Conservation (phyloP, 2,888 invertebrate genomes). For the Melieria picta region DNA sequence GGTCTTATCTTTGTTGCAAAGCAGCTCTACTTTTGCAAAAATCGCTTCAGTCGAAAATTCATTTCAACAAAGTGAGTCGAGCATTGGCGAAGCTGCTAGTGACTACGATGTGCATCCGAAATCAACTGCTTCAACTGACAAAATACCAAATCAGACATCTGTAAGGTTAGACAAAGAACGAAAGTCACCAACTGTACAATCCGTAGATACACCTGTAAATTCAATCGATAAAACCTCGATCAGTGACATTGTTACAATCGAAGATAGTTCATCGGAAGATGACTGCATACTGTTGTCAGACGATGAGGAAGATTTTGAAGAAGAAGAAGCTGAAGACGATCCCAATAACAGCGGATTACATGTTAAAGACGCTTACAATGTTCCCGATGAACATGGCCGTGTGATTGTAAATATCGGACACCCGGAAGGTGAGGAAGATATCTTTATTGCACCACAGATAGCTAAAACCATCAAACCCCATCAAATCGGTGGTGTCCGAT, state of each 20-base stretch:
- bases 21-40: conserved; percentile 70
- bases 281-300: conserved; percentile 90
- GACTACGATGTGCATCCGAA: conserved; percentile 1
- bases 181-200: neutral
- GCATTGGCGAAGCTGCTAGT: neutral
- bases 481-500: conserved; percentile 95
- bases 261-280: conserved; percentile 78
- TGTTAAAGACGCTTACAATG: conserved; percentile 91
- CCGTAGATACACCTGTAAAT: conserved; percentile 13
- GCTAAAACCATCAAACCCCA: conserved; percentile 93
- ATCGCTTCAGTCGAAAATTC: conserved; percentile 22
- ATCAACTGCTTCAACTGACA: neutral
- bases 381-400: conserved; percentile 89
- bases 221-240: neutral
- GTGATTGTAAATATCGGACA: conserved; percentile 95
- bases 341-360: conserved; percentile 92
- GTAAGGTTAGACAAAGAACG: conserved; percentile 7
- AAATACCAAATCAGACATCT: conserved; percentile 5
- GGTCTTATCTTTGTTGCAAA: conserved; percentile 78
- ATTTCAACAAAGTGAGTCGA: conserved; percentile 17
- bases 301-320: conserved; percentile 77
- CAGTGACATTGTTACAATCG: conserved; percentile 75
- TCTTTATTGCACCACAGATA: conserved; percentile 91
- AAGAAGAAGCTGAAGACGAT: conserved; percentile 85
- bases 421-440: conserved; percentile 88